Evolutionary conservation across 2,888 invertebrate species (phyloP).

Genomic region (Scaptomyza flava): DNA sequence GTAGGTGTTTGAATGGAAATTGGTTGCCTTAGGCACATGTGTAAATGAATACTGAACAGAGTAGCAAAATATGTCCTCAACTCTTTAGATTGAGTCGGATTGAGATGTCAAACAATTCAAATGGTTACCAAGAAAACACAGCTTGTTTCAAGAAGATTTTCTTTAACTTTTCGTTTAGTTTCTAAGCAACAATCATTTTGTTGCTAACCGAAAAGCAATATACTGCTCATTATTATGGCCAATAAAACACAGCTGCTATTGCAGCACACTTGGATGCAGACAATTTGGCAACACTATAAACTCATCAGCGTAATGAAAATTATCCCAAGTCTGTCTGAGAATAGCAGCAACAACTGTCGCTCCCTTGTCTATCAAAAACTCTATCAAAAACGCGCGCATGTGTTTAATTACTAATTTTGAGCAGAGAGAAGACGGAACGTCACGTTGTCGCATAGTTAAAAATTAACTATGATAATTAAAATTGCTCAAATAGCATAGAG

Average conservation of each 20-base stretch:
- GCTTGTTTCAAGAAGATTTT: neutral
- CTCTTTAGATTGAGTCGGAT: neutral
- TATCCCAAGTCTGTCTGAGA: constrained; percentile 28
- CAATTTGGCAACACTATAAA: constrained; percentile 69
- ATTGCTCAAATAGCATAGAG: constrained; percentile 23
- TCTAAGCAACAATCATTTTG: neutral
- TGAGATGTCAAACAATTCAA: no score
- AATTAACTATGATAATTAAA: constrained; percentile 62
- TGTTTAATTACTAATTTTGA: constrained; percentile 61
- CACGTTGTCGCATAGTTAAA: constrained; percentile 66
- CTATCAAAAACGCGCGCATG: constrained; percentile 66
- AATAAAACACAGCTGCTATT: constrained; percentile 46
- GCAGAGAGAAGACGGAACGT: constrained; percentile 26
- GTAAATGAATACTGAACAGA: neutral
- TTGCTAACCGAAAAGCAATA: neutral
- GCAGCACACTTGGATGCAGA: constrained; percentile 24
- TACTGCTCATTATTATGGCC: constrained; percentile 18
- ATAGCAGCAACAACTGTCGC: constrained; percentile 23
- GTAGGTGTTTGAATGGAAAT: constrained; percentile 20
- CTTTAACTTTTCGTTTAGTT: neutral
- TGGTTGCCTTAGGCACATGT: neutral
- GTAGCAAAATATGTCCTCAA: neutral
- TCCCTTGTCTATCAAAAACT: constrained; percentile 35
- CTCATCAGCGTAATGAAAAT: constrained; percentile 74
- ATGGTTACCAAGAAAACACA: neutral